Conservation (phyloP, 1,140 invertebrate species). For the Phortica variegata region DNA sequence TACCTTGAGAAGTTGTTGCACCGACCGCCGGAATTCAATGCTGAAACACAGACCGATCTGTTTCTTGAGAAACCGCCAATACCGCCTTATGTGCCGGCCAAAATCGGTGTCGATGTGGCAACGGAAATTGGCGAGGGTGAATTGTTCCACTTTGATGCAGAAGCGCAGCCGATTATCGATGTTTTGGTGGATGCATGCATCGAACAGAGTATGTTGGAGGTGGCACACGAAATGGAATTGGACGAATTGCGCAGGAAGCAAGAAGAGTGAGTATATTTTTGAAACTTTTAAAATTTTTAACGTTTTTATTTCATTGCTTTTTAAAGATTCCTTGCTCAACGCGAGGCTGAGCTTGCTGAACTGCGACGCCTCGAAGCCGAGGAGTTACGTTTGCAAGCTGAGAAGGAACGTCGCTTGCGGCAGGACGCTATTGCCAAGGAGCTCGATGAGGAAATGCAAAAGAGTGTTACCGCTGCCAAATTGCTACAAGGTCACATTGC, state of each 20-base stretch:
- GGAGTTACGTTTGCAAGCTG: conserved; percentile 66
- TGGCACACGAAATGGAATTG: conserved; percentile 76
- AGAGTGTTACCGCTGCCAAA: conserved; percentile 77
- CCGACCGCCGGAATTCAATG: conserved; percentile 70
- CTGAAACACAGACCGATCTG: conserved; percentile 82
- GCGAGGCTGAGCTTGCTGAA: conserved; percentile 78
- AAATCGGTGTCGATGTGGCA: conserved; percentile 73
- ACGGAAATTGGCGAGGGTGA: conserved; percentile 89
- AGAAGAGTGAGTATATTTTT: conserved; percentile 58
- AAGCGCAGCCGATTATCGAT: conserved; percentile 85
- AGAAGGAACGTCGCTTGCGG: conserved; percentile 59
- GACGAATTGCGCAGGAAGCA: conserved; percentile 74
- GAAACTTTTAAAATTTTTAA: background rate
- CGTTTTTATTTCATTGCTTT: background rate
- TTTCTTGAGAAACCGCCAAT: conserved; percentile 76
- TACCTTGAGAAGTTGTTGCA: conserved; percentile 81
- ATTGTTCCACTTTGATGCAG: conserved; percentile 87
- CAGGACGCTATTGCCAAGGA: conserved; percentile 50
- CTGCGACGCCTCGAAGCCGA: conserved; percentile 72
- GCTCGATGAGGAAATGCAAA: conserved; percentile 59
- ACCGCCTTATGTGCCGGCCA: conserved; percentile 74
- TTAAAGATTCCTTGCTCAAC: conserved; percentile 68
- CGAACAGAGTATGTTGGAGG: conserved; percentile 82
- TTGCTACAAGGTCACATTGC: conserved; percentile 81
- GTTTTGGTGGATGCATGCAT: conserved; percentile 84